A percentile compares a stretch with the other conserved stretches of the same genome.
Evolutionary conservation across 2,888 invertebrate genomes (phyloP).

Genomic region (Lacanobia oleracea): DNA sequence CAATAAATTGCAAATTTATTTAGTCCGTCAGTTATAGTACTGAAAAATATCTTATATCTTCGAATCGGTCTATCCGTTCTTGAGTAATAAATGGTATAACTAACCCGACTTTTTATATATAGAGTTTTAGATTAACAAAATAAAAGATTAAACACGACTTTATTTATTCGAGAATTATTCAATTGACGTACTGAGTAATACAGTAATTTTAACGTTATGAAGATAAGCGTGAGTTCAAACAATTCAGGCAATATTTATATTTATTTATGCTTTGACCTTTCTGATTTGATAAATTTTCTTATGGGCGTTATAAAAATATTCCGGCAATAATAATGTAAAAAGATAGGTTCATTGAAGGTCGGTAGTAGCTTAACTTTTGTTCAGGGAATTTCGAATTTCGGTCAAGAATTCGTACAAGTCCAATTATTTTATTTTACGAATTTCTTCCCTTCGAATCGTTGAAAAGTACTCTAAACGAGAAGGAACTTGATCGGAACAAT

Average conservation of each 20-base stretch:
- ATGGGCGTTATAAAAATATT: conserved; percentile 8
- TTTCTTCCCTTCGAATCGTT: not conserved
- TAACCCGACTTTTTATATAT: too few species aligned
- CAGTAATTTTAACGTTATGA: conserved; percentile 20
- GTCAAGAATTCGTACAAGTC: conserved; percentile 9
- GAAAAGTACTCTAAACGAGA: not conserved
- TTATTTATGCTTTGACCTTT: conserved; percentile 33
- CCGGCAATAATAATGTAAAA: not conserved
- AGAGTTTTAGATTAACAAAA: conserved; percentile 5
- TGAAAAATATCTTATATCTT: too few species aligned
- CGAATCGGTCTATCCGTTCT: too few species aligned
- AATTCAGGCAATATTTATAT: conserved; percentile 27
- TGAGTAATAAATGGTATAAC: too few species aligned
- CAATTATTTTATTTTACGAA: conserved; percentile 14
- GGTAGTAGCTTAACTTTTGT: conserved; percentile 9
- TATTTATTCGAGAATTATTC: not conserved
- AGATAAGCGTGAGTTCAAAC: conserved; percentile 35
- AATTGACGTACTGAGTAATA: conserved; percentile 7
- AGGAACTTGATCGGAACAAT: conserved; percentile 11
- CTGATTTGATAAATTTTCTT: conserved; percentile 3
- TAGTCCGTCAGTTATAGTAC: too few species aligned
- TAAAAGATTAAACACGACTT: conserved; percentile 1
- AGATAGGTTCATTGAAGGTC: conserved; percentile 1
- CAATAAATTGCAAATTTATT: too few species aligned
- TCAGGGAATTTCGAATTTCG: not conserved